Percentiles rank a stretch among this genome's conserved stretches.
phyloP scores from a whole-genome alignment of 2,797 vertebrate species.

The Hippoglossus hippoglossus region DNA sequence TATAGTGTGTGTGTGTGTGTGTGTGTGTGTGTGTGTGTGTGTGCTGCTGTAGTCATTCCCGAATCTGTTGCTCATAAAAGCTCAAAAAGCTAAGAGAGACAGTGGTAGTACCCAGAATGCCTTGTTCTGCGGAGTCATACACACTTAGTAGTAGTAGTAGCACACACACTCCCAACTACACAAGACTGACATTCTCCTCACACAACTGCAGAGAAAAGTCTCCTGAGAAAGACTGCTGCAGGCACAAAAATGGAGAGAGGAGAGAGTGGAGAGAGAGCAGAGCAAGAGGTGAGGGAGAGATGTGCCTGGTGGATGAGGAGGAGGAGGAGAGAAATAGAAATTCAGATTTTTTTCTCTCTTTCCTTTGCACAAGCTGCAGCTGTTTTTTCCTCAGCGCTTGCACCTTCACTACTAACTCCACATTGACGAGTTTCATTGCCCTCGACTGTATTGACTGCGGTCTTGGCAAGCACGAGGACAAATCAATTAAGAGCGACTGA shows the following conservation, averaged over 20 bases:
- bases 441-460: constrained; percentile 69
- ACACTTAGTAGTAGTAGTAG: constrained; percentile 45
- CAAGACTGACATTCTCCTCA: constrained; percentile 76
- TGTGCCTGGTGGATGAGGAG: not conserved
- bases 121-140: constrained; percentile 64
- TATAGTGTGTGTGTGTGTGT: constrained; percentile 1
- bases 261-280: constrained; percentile 46
- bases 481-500: constrained; percentile 80
- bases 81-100: constrained; percentile 55
- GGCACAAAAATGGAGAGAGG: constrained; percentile 68
- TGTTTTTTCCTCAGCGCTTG: constrained; percentile 52
- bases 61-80: constrained; percentile 56
- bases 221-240: constrained; percentile 79
- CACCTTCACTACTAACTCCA: constrained; percentile 46
- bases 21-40: constrained; percentile 17
- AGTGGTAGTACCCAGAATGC: constrained; percentile 73
- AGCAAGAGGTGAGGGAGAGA: constrained; percentile 67
- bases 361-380: constrained; percentile 43
- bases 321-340: constrained; percentile 37
- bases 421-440: constrained; percentile 72
- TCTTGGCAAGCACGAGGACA: constrained; percentile 75
- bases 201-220: constrained; percentile 74
- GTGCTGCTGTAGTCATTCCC: constrained; percentile 50
- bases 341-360: constrained; percentile 26
- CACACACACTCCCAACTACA: constrained; percentile 44